Evolutionary conservation across 1,140 invertebrate genomes (phyloP).

Genomic region (Muscidifurax raptorellus): DNA sequence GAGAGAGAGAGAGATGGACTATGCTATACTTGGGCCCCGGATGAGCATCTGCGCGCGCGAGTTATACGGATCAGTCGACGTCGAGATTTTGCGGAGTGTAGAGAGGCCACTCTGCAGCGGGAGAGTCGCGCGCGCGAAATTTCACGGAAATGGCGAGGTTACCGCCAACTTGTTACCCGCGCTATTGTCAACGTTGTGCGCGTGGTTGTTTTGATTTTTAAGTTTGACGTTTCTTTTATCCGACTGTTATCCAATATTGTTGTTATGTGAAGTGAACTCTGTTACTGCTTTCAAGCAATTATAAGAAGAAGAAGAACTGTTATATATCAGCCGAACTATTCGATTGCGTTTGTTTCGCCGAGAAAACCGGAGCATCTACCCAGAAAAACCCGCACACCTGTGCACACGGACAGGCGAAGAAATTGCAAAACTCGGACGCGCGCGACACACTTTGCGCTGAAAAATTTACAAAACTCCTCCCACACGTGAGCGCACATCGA

Average conservation of each 20-base stretch:
- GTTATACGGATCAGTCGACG: slow-evolving; percentile 64
- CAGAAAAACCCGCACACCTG: too few species aligned
- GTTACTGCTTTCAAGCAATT: too few species aligned
- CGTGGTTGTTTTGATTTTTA: not conserved
- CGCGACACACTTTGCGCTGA: not conserved
- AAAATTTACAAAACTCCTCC: slow-evolving; percentile 1
- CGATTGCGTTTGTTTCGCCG: not conserved
- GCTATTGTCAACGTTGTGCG: not conserved
- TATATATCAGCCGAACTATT: too few species aligned
- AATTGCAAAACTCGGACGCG: slow-evolving; percentile 46
- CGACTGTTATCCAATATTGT: not conserved
- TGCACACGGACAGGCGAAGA: slow-evolving; percentile 27
- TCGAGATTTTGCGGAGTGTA: slow-evolving; percentile 67
- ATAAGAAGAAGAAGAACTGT: too few species aligned
- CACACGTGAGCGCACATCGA: not conserved
- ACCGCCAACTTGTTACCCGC: not conserved
- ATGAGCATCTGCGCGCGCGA: slow-evolving; percentile 64
- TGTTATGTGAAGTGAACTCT: too few species aligned
- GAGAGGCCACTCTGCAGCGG: slow-evolving; percentile 51
- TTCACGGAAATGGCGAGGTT: not conserved
- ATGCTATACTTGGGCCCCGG: slow-evolving; percentile 57
- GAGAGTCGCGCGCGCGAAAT: not conserved
- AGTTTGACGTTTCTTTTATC: not conserved
- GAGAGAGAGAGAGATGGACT: not conserved
- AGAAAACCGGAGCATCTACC: not conserved